Percentiles rank a stretch among this genome's conserved stretches.
Conservation (phyloP, 2,113 vertebrate genomes). For the Petaurus breviceps region DNA sequence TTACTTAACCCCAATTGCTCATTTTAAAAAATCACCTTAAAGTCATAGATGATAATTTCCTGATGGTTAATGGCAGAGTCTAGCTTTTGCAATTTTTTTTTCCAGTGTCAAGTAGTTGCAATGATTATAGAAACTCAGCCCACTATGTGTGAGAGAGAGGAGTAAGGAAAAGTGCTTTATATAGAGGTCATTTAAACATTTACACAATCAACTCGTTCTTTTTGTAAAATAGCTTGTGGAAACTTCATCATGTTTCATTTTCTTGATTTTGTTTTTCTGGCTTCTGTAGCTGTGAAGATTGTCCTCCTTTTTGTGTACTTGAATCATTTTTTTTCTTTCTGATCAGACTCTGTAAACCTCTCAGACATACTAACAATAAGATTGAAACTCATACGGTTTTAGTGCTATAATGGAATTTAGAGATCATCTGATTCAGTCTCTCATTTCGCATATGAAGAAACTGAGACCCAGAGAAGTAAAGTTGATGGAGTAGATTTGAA, state of each 20-base stretch:
- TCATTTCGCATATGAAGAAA: background rate
- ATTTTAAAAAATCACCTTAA: slow-evolving; percentile 28
- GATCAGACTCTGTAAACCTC: background rate
- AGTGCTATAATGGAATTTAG: background rate
- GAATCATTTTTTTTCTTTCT: background rate
- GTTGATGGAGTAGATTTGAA: background rate
- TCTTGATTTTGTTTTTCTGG: background rate
- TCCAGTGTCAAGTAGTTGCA: background rate
- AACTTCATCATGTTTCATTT: background rate
- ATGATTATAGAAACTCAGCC: background rate
- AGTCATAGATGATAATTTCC: background rate
- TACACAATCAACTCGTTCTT: background rate
- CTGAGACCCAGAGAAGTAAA: background rate
- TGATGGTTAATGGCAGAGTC: background rate
- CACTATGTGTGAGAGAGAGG: background rate
- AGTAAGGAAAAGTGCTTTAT: background rate
- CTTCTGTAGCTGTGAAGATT: background rate
- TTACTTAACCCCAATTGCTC: too few species aligned
- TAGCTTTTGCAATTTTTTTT: background rate
- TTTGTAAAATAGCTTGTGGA: background rate
- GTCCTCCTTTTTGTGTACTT: background rate
- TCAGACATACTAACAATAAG: background rate
- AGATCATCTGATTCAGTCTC: background rate
- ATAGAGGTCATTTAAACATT: background rate
- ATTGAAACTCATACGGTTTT: background rate